phyloP scores from a whole-genome alignment of 2,888 invertebrate species.

The Bruchidius siliquastri region DNA sequence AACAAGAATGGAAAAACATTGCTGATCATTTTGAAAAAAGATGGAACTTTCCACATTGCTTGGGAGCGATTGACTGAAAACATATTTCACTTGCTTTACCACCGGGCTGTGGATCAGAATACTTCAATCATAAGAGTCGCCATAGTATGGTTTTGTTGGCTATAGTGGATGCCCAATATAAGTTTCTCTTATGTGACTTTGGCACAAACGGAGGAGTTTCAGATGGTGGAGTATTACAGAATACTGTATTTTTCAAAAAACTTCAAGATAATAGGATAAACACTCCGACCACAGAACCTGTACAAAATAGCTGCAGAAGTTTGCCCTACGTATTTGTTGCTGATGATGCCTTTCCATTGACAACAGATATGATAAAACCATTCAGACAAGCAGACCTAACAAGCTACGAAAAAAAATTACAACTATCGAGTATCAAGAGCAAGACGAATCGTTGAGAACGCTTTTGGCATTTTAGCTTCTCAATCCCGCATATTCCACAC shows the following conservation, averaged over 20 bases:
- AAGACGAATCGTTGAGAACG: too few species aligned
- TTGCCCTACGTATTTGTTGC: slow-evolving; percentile 8
- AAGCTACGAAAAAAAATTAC: slow-evolving; percentile 8
- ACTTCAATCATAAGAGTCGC: slow-evolving; percentile 1
- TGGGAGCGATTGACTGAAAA: slow-evolving; percentile 15
- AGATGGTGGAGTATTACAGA: slow-evolving; percentile 26
- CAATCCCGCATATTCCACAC: slow-evolving; percentile 11
- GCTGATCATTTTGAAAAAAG: slow-evolving; percentile 9
- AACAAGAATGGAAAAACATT: slow-evolving; percentile 8
- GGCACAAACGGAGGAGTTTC: slow-evolving; percentile 27
- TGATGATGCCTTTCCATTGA: slow-evolving; percentile 8
- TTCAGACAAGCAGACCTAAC: slow-evolving; percentile 10
- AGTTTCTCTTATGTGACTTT: slow-evolving; percentile 25
- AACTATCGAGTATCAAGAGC: slow-evolving; percentile 12
- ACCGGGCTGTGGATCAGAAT: slow-evolving; percentile 18
- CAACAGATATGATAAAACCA: slow-evolving; percentile 6
- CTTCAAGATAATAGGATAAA: slow-evolving; percentile 8
- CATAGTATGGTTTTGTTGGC: slow-evolving; percentile 6
- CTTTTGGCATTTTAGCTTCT: slow-evolving; percentile 11
- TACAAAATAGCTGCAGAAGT: neutral
- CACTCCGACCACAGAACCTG: neutral
- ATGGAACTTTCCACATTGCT: slow-evolving; percentile 16
- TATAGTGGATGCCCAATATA: slow-evolving; percentile 6
- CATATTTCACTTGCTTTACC: slow-evolving; percentile 13
- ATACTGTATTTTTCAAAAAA: slow-evolving; percentile 19